phyloP scores from a whole-genome alignment of 2,888 invertebrate genomes.

The Parascotia fuliginaria region DNA sequence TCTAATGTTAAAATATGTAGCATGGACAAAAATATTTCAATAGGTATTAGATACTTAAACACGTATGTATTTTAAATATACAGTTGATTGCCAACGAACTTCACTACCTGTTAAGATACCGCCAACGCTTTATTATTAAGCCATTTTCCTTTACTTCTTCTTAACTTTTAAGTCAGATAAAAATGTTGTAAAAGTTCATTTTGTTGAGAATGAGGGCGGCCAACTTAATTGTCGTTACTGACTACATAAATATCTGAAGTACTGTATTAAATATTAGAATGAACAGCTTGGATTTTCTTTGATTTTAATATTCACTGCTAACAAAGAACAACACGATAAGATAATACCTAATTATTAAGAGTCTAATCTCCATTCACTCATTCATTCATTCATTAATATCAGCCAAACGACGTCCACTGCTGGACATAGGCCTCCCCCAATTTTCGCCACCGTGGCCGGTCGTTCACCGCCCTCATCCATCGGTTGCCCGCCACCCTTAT shows the following conservation, averaged over 20 bases:
- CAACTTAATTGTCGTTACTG: conserved; percentile 12
- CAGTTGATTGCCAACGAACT: conserved; percentile 22
- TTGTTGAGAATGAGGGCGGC: conserved; percentile 22
- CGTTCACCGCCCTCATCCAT: too few species aligned
- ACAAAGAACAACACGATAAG: too few species aligned
- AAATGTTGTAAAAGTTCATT: conserved; percentile 43
- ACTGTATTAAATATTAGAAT: background rate
- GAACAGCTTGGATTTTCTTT: background rate
- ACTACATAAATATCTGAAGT: background rate
- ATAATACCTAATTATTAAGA: too few species aligned
- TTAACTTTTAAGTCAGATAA: conserved; percentile 38
- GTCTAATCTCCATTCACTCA: too few species aligned
- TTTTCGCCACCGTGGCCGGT: too few species aligned
- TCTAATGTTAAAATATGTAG: background rate
- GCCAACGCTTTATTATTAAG: conserved; percentile 33
- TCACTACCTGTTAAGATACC: conserved; percentile 29
- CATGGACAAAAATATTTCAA: background rate
- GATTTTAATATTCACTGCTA: too few species aligned
- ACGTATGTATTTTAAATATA: conserved; percentile 13
- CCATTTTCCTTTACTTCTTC: conserved; percentile 35
- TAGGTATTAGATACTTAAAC: too few species aligned
- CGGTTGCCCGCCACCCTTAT: too few species aligned
- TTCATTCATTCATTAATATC: too few species aligned
- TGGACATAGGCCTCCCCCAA: too few species aligned
- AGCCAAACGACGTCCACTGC: too few species aligned